Evolutionary conservation across 2,888 invertebrate species (phyloP).

Genomic region (Leptothorax acervorum): DNA sequence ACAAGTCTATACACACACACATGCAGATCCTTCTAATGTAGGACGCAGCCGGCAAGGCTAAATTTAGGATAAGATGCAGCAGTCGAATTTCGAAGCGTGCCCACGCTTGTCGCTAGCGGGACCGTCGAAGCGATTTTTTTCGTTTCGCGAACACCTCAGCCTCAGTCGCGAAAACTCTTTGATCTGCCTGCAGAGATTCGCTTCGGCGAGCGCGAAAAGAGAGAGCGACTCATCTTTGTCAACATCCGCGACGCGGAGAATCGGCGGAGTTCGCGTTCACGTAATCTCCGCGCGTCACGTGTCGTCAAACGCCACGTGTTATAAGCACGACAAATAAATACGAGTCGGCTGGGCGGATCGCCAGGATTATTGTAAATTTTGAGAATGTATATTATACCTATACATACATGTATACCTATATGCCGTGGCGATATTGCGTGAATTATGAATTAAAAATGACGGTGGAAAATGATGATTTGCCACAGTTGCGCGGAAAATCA

Average conservation of each 20-base stretch:
- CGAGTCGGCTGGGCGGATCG: slow-evolving; percentile 63
- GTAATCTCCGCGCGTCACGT: slow-evolving; percentile 65
- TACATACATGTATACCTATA: background rate
- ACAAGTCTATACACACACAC: slow-evolving; percentile 47
- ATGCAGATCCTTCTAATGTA: slow-evolving; percentile 76
- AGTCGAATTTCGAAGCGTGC: slow-evolving; percentile 77
- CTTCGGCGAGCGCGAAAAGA: background rate
- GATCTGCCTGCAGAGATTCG: slow-evolving; percentile 7
- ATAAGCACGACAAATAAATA: slow-evolving; percentile 70
- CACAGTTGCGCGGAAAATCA: background rate
- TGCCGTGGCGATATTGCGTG: background rate
- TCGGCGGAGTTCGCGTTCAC: slow-evolving; percentile 20
- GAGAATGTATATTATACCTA: slow-evolving; percentile 43
- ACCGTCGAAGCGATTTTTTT: slow-evolving; percentile 53
- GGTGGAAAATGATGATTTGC: background rate
- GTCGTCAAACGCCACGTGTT: slow-evolving; percentile 67
- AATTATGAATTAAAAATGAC: slow-evolving; percentile 14
- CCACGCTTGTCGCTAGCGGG: slow-evolving; percentile 69
- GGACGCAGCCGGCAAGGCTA: slow-evolving; percentile 79
- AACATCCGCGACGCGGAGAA: background rate
- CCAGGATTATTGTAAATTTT: slow-evolving; percentile 66
- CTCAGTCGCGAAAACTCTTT: slow-evolving; percentile 15
- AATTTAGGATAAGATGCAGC: slow-evolving; percentile 80
- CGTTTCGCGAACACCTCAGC: background rate
- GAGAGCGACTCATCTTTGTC: slow-evolving; percentile 8